A percentile compares a stretch with the other conserved stretches of the same genome.
Conservation (phyloP, 2,888 invertebrate genomes). For the Lasioglossum villosulum region DNA sequence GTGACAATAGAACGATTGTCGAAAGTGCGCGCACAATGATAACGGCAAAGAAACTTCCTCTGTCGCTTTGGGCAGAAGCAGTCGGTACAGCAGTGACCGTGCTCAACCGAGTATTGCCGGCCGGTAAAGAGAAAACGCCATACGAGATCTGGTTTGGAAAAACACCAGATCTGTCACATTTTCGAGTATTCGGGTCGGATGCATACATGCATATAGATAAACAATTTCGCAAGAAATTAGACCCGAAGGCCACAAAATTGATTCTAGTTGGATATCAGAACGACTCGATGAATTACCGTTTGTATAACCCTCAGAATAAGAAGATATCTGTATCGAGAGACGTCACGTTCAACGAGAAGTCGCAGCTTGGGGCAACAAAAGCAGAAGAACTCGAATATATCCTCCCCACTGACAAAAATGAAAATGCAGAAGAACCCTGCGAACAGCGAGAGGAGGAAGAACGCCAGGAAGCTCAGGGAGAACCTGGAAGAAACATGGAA, state of each 20-base stretch:
- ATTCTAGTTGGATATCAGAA: slow-evolving; percentile 10
- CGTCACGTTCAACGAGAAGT: slow-evolving; percentile 6
- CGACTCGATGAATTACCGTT: not conserved
- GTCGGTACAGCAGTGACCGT: not conserved
- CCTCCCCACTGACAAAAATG: not conserved
- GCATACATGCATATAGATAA: not conserved
- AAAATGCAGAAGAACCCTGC: not conserved
- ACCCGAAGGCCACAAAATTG: not conserved
- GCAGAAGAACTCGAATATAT: not conserved
- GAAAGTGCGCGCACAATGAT: not conserved
- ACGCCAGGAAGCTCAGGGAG: not conserved
- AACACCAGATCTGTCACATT: not conserved
- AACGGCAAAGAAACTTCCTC: not conserved
- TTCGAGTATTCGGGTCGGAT: not conserved
- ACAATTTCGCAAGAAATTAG: slow-evolving; percentile 1
- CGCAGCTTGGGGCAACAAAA: not conserved
- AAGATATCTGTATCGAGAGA: not conserved
- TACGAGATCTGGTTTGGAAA: slow-evolving; percentile 11
- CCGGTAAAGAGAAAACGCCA: not conserved
- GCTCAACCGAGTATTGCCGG: not conserved
- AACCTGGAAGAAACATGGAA: not conserved
- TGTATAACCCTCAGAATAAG: not conserved
- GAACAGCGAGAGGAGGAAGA: not conserved
- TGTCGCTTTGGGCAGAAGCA: slow-evolving; percentile 1
- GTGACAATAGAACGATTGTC: not conserved